Conservation (phyloP, 2,888 invertebrate genomes). For the Antheraea assamensis region DNA sequence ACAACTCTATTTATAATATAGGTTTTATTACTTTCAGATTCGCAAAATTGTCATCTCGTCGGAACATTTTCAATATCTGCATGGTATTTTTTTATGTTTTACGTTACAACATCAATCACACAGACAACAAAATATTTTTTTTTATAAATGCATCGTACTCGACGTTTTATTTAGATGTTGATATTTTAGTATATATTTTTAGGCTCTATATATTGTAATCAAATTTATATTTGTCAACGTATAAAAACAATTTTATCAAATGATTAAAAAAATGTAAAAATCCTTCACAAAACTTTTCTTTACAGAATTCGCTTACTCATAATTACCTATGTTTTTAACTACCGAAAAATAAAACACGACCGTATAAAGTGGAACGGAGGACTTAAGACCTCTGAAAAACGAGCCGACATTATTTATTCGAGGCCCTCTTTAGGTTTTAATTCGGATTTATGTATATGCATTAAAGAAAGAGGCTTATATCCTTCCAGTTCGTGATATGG, state of each 20-base stretch:
- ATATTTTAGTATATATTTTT: too few species aligned
- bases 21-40: too few species aligned
- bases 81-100: too few species aligned
- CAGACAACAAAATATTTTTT: too few species aligned
- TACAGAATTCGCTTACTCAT: constrained; percentile 64
- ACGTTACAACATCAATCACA: too few species aligned
- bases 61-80: too few species aligned
- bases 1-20: too few species aligned
- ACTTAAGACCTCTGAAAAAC: constrained; percentile 77
- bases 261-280: constrained; percentile 4
- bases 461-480: constrained; percentile 70
- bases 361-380: constrained; percentile 63
- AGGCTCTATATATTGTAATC: too few species aligned
- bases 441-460: constrained; percentile 78
- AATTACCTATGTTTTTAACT: constrained; percentile 71
- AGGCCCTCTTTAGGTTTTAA: constrained; percentile 72
- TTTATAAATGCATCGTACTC: too few species aligned
- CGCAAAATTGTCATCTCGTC: too few species aligned
- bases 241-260: not conserved
- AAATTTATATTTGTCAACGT: not conserved
- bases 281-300: constrained; percentile 14
- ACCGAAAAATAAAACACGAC: constrained; percentile 64
- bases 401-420: constrained; percentile 74
- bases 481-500: constrained; percentile 47
- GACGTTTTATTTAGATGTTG: too few species aligned